Evolutionary conservation across 2,888 invertebrate genomes (phyloP).

Genomic region (Dinocampus coccinellae): DNA sequence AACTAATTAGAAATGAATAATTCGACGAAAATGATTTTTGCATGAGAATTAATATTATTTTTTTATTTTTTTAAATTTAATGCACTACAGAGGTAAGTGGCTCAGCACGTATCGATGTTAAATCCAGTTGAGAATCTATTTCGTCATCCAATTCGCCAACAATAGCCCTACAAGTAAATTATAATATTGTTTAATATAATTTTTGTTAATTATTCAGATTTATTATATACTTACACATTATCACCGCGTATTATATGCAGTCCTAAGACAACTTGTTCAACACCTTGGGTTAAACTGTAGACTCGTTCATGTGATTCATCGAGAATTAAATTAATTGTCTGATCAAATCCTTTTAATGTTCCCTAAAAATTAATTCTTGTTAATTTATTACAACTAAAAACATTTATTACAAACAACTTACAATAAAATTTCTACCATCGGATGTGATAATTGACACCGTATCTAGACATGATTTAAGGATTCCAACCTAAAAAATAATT

Average conservation of each 20-base stretch:
- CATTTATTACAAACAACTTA: conserved; percentile 67
- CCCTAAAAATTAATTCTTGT: conserved; percentile 74
- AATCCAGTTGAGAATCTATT: conserved; percentile 84
- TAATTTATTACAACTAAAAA: conserved; percentile 5
- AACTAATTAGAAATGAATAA: not conserved
- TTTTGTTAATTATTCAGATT: not conserved
- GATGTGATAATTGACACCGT: conserved; percentile 96
- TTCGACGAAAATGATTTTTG: conserved; percentile 21
- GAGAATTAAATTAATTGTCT: conserved; percentile 97
- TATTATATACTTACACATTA: conserved; percentile 81
- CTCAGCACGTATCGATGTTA: conserved; percentile 85
- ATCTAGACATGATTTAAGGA: conserved; percentile 69
- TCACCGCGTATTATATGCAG: conserved; percentile 98
- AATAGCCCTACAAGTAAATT: conserved; percentile 74
- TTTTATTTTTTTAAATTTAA: conserved; percentile 63
- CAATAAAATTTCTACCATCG: conserved; percentile 95
- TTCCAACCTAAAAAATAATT: conserved; percentile 18
- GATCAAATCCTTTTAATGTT: conserved; percentile 97
- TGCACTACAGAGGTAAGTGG: conserved; percentile 86
- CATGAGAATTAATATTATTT: conserved; percentile 10
- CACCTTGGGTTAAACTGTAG: conserved; percentile 92
- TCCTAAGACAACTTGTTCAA: conserved; percentile 95
- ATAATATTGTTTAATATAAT: not conserved
- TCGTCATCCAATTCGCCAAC: conserved; percentile 89
- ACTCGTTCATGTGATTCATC: conserved; percentile 99